Conservation (phyloP, 2,888 invertebrate species). For the Chrysolina haemoptera region DNA sequence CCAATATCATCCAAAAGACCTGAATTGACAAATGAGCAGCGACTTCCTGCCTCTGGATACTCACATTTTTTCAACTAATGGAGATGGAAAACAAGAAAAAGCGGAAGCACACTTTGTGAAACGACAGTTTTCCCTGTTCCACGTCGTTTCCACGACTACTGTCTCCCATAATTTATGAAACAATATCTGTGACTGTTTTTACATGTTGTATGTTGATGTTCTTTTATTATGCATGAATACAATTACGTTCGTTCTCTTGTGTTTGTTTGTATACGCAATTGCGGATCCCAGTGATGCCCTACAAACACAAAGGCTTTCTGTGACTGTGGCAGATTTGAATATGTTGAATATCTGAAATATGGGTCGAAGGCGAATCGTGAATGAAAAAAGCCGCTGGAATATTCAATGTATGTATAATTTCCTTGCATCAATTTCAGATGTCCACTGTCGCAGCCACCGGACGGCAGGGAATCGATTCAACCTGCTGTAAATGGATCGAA, state of each 20-base stretch:
- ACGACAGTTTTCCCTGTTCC: slow-evolving; percentile 1
- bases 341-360: slow-evolving; percentile 15
- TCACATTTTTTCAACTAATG: slow-evolving; percentile 9
- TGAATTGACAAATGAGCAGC: not conserved
- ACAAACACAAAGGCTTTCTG: slow-evolving; percentile 10
- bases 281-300: not conserved
- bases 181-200: slow-evolving; percentile 12
- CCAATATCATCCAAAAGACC: not conserved
- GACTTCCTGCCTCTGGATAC: not conserved
- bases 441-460: too few relatives aligned
- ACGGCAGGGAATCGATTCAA: too few relatives aligned
- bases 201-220: slow-evolving; percentile 2
- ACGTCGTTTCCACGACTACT: not conserved
- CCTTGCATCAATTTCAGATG: not conserved
- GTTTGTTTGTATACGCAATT: slow-evolving; percentile 1
- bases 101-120: slow-evolving; percentile 4
- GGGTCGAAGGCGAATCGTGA: not conserved
- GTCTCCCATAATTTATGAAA: slow-evolving; percentile 15
- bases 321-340: not conserved
- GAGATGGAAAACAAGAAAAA: slow-evolving; percentile 14
- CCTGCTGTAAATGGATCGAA: too few relatives aligned
- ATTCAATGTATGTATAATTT: not conserved
- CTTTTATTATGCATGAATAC: slow-evolving; percentile 19
- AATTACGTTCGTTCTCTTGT: not conserved
- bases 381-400: not conserved